Percentiles rank a stretch among this genome's conserved stretches.
These are phyloP conservation scores for Coregonus suidteri DNA, from an alignment of 2,797 vertebrate species.

Conservation along the genomic window DNA sequence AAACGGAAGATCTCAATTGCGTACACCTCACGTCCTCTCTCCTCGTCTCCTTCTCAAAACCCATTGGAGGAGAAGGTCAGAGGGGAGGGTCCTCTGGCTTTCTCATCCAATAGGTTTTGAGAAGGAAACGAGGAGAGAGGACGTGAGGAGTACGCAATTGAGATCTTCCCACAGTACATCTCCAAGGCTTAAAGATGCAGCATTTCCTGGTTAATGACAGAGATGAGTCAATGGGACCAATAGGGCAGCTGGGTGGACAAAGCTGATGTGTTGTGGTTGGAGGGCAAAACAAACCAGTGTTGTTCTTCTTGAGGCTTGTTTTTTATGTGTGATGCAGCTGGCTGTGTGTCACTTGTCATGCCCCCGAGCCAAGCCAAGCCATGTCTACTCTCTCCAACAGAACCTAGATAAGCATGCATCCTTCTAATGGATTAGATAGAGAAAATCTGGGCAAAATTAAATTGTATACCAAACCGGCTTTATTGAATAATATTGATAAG, in stretches of 20 bases:
- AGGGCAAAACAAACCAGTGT: slow-evolving; percentile 64
- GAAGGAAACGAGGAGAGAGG: too few relatives aligned
- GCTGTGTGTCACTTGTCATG: slow-evolving; percentile 51
- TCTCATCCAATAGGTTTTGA: too few relatives aligned
- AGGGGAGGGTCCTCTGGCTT: too few relatives aligned
- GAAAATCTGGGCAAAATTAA: neutral
- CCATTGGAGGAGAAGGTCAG: too few relatives aligned
- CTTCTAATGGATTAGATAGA: slow-evolving; percentile 27
- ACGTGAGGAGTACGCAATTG: too few relatives aligned
- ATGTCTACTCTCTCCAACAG: slow-evolving; percentile 15
- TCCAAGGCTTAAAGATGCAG: slow-evolving; percentile 23
- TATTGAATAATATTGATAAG: neutral
- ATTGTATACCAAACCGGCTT: slow-evolving; percentile 3
- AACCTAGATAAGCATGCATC: slow-evolving; percentile 22
- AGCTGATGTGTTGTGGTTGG: slow-evolving; percentile 54
- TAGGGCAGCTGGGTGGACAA: slow-evolving; percentile 42
- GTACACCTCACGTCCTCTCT: too few relatives aligned
- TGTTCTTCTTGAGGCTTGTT: slow-evolving; percentile 27
- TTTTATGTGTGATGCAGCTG: slow-evolving; percentile 53
- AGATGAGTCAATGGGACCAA: slow-evolving; percentile 40
- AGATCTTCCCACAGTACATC: neutral
- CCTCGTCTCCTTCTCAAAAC: too few relatives aligned
- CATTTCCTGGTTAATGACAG: neutral
- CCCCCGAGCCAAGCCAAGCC: slow-evolving; percentile 40
- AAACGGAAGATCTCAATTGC: too few relatives aligned